A percentile compares a stretch with the other conserved stretches of the same genome.
Conservation (phyloP, 2,888 invertebrate species). For the Amblyjoppa fuscipennis region DNA sequence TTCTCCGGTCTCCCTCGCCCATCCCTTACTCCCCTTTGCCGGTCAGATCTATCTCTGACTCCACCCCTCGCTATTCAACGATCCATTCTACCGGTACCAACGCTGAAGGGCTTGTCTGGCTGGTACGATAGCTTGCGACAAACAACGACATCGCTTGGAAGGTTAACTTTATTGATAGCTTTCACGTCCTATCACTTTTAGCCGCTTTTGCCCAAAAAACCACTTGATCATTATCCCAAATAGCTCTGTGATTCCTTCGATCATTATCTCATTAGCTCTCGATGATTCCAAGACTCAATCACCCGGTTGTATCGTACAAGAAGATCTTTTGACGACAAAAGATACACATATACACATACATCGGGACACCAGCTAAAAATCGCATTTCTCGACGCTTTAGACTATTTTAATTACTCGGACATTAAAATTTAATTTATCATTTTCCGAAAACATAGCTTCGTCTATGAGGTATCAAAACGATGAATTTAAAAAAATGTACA, state of each 20-base stretch:
- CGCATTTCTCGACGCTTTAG: no score
- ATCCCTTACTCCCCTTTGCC: constrained; percentile 16
- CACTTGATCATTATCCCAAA: constrained; percentile 28
- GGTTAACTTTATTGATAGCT: constrained; percentile 24
- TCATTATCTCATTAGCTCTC: neutral
- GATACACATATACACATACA: no score
- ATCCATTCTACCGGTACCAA: constrained; percentile 60
- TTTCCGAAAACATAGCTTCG: no score
- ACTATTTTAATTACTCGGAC: no score
- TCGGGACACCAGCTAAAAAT: no score
- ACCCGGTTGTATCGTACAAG: no score
- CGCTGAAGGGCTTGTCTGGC: constrained; percentile 50
- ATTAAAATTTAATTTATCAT: no score
- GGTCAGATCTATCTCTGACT: constrained; percentile 33
- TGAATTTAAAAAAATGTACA: no score
- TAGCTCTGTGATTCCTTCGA: neutral
- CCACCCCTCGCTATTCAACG: constrained; percentile 62
- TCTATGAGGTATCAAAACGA: no score
- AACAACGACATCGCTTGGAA: constrained; percentile 51
- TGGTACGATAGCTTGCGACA: constrained; percentile 49
- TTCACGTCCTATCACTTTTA: constrained; percentile 16
- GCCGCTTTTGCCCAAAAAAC: neutral
- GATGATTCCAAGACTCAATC: no score
- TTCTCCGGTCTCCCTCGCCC: constrained; percentile 63
- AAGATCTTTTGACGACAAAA: no score